Conservation (phyloP, 2,113 vertebrate genomes). For the Apteryx mantelli region DNA sequence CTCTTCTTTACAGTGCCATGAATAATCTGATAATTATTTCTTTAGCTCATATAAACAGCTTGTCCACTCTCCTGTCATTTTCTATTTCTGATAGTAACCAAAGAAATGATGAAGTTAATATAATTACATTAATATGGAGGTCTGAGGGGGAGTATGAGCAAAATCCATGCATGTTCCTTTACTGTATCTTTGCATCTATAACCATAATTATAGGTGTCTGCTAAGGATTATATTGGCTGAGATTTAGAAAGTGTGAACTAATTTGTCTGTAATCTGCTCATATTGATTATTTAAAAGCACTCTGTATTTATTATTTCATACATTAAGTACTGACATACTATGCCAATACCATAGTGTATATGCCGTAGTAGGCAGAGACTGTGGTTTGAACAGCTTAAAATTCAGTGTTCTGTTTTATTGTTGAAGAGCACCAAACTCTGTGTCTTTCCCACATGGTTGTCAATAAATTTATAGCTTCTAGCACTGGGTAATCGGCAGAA, state of each 20-base stretch:
- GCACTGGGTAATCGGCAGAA: neutral
- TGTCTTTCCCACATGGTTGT: neutral
- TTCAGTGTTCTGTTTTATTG: neutral
- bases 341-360: neutral
- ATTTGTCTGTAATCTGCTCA: neutral
- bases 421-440: neutral
- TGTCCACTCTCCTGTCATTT: conserved; percentile 49
- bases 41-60: conserved; percentile 44
- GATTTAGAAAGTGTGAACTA: neutral
- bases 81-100: conserved; percentile 15
- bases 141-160: neutral
- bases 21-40: conserved; percentile 63
- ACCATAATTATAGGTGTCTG: neutral
- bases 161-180: neutral
- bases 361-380: neutral
- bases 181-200: neutral
- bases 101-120: neutral
- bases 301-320: neutral
- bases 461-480: neutral
- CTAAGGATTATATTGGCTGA: neutral
- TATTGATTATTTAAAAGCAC: neutral
- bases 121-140: neutral
- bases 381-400: neutral
- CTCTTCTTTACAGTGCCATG: conserved; percentile 28
- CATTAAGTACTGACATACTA: neutral